phyloP scores from a whole-genome alignment of 1,140 invertebrate species.

The Drosophila suzukii region DNA sequence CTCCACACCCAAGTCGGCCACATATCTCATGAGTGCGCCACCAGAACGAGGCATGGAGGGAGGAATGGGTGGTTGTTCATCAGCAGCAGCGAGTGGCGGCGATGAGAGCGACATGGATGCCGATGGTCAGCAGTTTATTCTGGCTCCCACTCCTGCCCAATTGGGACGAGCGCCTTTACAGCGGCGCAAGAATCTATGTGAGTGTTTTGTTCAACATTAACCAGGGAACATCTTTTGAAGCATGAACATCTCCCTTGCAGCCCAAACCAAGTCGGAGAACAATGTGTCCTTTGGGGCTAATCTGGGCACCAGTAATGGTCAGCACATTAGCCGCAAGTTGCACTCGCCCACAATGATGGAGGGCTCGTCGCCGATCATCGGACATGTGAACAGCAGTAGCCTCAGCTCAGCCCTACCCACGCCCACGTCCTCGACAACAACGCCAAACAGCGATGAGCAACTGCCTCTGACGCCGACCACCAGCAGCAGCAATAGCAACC shows the following conservation, averaged over 20 bases:
- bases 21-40: conserved; percentile 66
- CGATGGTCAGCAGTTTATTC: conserved; percentile 88
- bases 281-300: conserved; percentile 40
- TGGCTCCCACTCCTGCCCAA: conserved; percentile 97
- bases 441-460: conserved; percentile 85
- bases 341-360: conserved; percentile 71
- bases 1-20: conserved; percentile 76
- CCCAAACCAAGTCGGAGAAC: conserved; percentile 74
- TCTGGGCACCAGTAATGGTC: conserved; percentile 56
- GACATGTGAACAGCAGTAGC: conserved; percentile 72
- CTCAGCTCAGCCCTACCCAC: conserved; percentile 81
- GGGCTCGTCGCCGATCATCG: conserved; percentile 68
- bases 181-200: conserved; percentile 85
- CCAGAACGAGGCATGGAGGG: conserved; percentile 54
- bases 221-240: too few relatives aligned
- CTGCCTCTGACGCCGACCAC: conserved; percentile 84
- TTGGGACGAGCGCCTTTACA: conserved; percentile 94
- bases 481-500: conserved; percentile 19
- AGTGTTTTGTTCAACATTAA: conserved; percentile 14
- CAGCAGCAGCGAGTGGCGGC: conserved; percentile 22
- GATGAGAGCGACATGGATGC: conserved; percentile 85
- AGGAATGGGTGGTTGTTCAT: neutral
- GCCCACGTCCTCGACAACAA: conserved; percentile 84
- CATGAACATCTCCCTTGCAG: conserved; percentile 5
- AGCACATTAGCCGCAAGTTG: conserved; percentile 67